Conservation (phyloP, 2,113 vertebrate genomes). For the Chiloscyllium plagiosum region DNA sequence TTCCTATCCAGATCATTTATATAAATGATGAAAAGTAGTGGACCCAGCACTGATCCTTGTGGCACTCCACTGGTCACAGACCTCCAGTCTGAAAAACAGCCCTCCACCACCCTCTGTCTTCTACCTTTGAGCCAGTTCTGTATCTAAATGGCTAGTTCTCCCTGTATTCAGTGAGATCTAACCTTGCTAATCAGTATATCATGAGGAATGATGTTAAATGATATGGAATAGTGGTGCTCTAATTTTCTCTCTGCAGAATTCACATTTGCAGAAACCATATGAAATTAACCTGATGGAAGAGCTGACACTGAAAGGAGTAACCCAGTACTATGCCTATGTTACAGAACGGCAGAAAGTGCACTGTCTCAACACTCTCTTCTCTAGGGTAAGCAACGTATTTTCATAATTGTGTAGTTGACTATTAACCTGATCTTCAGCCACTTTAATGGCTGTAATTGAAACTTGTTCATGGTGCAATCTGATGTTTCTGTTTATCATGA, state of each 20-base stretch:
- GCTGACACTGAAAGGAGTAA: conserved; percentile 96
- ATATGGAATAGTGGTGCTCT: not conserved
- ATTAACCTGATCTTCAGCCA: not conserved
- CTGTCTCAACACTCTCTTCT: conserved; percentile 98
- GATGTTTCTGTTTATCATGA: not conserved
- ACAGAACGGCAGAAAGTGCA: conserved; percentile 98
- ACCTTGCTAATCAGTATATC: too few relatives aligned
- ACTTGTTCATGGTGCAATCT: not conserved
- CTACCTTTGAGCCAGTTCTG: too few relatives aligned
- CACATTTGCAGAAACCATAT: conserved; percentile 94
- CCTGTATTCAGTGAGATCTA: too few relatives aligned
- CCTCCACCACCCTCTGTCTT: too few relatives aligned
- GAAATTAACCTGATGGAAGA: conserved; percentile 99
- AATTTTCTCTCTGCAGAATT: conserved; percentile 60
- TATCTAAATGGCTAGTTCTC: too few relatives aligned
- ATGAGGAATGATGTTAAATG: not conserved
- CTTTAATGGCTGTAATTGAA: not conserved
- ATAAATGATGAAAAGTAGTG: too few relatives aligned
- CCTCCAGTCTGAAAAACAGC: too few relatives aligned
- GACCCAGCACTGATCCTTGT: too few relatives aligned
- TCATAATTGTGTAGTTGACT: not conserved
- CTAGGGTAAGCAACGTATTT: conserved; percentile 68
- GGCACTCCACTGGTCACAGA: too few relatives aligned
- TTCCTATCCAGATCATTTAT: too few relatives aligned
- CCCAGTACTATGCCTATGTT: conserved; percentile 98